Conservation (phyloP, 2,797 vertebrate species). For the Tarsius wallacei region DNA sequence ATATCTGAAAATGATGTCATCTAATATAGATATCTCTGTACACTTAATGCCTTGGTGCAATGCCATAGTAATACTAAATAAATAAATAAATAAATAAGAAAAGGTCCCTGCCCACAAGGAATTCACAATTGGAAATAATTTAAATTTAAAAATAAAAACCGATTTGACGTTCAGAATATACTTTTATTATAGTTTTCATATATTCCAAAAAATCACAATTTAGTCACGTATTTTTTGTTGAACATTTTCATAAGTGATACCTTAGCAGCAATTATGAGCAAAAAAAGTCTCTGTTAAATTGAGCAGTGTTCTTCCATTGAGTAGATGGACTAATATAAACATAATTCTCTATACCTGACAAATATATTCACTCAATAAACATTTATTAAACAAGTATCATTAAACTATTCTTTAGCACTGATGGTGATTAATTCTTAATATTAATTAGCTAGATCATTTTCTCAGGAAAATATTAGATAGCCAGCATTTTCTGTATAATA, state of each 20-base stretch:
- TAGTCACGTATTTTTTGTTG: not conserved
- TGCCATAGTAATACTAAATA: not conserved
- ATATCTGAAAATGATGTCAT: too few relatives aligned
- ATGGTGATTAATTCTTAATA: not conserved
- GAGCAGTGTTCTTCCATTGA: not conserved
- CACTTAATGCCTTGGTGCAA: fast-evolving
- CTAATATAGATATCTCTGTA: not conserved
- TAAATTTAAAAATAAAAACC: not conserved
- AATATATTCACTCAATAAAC: not conserved
- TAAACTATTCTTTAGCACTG: not conserved
- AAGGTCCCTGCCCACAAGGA: not conserved
- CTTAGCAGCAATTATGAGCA: fast-evolving
- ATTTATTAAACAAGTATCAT: too few relatives aligned
- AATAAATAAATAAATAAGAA: not conserved
- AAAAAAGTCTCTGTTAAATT: not conserved
- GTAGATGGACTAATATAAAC: not conserved
- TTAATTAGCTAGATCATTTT: not conserved
- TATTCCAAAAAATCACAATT: not conserved
- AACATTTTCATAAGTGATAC: not conserved
- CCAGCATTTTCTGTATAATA: not conserved
- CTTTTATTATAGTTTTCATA: not conserved
- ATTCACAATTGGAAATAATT: not conserved
- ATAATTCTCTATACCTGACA: not conserved
- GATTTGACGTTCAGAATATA: not conserved
- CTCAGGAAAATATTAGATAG: not conserved